phyloP scores from a whole-genome alignment of 2,888 invertebrate species.

The Drosophila stalkeri region DNA sequence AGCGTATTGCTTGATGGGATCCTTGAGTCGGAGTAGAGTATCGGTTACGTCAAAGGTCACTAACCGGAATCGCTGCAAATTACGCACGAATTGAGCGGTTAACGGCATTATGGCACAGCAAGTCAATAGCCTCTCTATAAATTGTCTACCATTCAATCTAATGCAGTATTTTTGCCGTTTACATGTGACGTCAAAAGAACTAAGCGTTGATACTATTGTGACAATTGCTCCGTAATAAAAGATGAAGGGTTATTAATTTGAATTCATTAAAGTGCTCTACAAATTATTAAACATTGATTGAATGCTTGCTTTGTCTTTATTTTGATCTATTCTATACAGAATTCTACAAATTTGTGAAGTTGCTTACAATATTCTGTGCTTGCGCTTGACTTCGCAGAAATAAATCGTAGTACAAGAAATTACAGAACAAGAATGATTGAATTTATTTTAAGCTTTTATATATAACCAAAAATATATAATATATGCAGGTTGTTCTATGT shows the following conservation, averaged over 20 bases:
- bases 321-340: neutral
- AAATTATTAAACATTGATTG: neutral
- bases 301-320: neutral
- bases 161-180: neutral
- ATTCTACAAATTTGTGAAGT: neutral
- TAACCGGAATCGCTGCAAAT: constrained; percentile 85
- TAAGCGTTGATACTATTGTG: no score
- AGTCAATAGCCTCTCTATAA: neutral
- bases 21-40: constrained; percentile 90
- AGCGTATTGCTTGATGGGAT: constrained; percentile 90
- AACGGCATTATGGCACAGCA: constrained; percentile 60
- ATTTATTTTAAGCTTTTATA: neutral
- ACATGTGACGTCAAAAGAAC: constrained; percentile 31
- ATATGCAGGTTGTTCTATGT: neutral
- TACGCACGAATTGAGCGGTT: constrained; percentile 69
- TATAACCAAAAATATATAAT: neutral
- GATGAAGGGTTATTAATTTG: neutral
- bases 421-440: neutral
- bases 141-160: neutral
- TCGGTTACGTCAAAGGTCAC: constrained; percentile 96
- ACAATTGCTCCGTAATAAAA: neutral
- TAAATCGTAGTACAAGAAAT: neutral
- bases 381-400: neutral
- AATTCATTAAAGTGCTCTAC: neutral
- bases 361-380: neutral